Conservation (phyloP, 2,888 invertebrate genomes). For the Epinotia ramella region DNA sequence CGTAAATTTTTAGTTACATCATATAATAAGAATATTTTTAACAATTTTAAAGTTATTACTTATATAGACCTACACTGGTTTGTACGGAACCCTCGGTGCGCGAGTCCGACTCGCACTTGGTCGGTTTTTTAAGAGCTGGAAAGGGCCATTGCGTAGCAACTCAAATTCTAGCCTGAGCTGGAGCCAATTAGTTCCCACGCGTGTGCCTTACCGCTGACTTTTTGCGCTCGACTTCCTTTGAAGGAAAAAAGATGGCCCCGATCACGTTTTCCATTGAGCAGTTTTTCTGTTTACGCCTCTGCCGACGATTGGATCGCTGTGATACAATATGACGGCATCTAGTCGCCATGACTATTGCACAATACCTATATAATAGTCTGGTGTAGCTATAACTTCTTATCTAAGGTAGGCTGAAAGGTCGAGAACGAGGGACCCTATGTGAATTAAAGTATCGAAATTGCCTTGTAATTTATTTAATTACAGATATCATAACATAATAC, state of each 20-base stretch:
- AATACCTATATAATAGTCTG: slow-evolving; percentile 38
- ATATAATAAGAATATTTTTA: no score
- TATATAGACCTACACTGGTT: no score
- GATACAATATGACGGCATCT: slow-evolving; percentile 50
- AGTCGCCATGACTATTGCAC: slow-evolving; percentile 45
- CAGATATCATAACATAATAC: no score
- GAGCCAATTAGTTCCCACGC: slow-evolving; percentile 74
- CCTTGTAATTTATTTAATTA: no score
- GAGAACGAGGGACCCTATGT: not conserved
- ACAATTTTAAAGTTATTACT: no score
- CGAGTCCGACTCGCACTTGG: no score
- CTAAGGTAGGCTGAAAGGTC: not conserved
- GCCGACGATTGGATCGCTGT: slow-evolving; percentile 51
- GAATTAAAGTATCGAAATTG: no score
- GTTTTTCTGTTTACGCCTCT: slow-evolving; percentile 60
- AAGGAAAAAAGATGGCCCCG: slow-evolving; percentile 72
- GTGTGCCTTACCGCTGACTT: slow-evolving; percentile 81
- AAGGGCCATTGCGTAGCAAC: slow-evolving; percentile 12
- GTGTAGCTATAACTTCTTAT: not conserved
- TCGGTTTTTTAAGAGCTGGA: no score
- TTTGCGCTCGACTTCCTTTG: slow-evolving; percentile 74
- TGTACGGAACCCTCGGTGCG: no score
- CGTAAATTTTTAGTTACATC: no score
- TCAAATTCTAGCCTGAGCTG: slow-evolving; percentile 9
- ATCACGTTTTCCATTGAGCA: slow-evolving; percentile 81